Percentiles rank a stretch among this genome's conserved stretches.
Conservation (phyloP, 2,888 invertebrate species). For the Cordilura impudica region DNA sequence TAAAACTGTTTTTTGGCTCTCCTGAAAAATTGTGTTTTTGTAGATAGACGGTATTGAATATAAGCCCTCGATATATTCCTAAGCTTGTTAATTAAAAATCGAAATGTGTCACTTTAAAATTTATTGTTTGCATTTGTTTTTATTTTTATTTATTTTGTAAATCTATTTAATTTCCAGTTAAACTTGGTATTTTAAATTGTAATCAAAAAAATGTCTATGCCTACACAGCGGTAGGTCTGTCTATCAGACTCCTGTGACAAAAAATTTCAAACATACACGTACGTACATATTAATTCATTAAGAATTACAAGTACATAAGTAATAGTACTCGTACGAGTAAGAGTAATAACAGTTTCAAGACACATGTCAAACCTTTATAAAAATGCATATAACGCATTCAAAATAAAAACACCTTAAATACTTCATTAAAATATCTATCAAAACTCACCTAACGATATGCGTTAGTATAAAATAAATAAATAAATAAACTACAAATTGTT, state of each 20-base stretch:
- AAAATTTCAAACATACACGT: background rate
- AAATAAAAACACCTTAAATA: background rate
- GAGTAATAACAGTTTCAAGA: too few species aligned
- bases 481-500: slow-evolving; percentile 62
- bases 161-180: background rate
- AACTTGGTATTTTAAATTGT: background rate
- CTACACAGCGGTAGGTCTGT: background rate
- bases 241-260: background rate
- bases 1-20: too few species aligned
- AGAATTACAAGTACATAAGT: background rate
- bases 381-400: background rate
- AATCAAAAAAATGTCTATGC: slow-evolving; percentile 7
- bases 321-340: too few species aligned
- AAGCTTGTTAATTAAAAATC: background rate
- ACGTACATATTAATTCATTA: background rate
- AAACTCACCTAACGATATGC: background rate
- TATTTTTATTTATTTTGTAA: background rate
- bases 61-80: too few species aligned
- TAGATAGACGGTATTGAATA: too few species aligned
- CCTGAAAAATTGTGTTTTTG: too few species aligned
- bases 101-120: background rate
- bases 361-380: background rate
- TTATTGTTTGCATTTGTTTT: too few species aligned
- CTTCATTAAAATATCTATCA: background rate
- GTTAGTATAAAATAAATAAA: too few species aligned